Evolutionary conservation across 2,797 vertebrate genomes (phyloP).

Genomic region (Sebastes oblongus): DNA sequence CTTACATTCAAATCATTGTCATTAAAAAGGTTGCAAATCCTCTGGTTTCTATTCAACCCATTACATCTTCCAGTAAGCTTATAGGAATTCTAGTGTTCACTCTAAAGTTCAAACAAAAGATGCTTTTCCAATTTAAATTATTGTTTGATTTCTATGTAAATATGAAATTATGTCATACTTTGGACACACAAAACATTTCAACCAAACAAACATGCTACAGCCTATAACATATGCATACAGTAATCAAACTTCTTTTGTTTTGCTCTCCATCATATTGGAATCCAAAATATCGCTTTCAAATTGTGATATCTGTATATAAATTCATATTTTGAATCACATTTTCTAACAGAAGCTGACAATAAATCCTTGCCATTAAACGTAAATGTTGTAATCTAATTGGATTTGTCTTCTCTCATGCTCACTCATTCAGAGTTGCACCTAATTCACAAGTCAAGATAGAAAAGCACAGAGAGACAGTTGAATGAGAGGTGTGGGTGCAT

Average conservation of each 20-base stretch:
- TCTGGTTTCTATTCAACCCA: not conserved
- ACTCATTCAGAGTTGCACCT: not conserved
- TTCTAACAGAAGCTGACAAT: not conserved
- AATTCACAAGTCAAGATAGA: not conserved
- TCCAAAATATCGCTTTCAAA: not conserved
- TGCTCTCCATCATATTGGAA: not conserved
- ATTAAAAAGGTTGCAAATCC: not conserved
- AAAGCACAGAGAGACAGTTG: not conserved
- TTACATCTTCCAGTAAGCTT: too few species aligned
- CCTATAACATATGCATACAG: not conserved
- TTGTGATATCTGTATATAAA: not conserved
- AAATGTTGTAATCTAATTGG: not conserved
- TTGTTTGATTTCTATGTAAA: too few species aligned
- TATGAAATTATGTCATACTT: too few species aligned
- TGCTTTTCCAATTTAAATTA: too few species aligned
- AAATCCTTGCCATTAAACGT: accelerated
- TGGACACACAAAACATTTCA: not conserved
- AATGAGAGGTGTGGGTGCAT: not conserved
- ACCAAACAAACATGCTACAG: not conserved
- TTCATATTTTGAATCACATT: not conserved
- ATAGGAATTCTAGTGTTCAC: too few species aligned
- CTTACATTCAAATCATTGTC: too few species aligned
- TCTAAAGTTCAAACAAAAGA: too few species aligned
- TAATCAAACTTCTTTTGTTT: not conserved
- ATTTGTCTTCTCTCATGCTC: not conserved